Conservation (phyloP, 2,888 invertebrate genomes). For the Athalia cordata region DNA sequence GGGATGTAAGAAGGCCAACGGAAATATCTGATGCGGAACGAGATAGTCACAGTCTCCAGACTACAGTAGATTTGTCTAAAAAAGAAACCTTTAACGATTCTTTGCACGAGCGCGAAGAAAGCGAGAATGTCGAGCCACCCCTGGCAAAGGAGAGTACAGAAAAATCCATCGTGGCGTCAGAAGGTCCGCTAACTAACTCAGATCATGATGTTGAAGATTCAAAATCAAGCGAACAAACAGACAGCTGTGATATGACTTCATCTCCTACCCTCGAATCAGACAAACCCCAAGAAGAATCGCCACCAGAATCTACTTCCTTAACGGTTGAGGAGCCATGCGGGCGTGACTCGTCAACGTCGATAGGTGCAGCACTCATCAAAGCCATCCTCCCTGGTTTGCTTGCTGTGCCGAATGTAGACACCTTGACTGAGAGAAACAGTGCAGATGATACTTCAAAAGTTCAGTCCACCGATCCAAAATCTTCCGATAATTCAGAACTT, state of each 20-base stretch:
- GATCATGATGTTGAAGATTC: not conserved
- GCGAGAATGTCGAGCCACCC: no score
- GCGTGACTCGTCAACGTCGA: slow-evolving; percentile 4
- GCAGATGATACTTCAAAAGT: not conserved
- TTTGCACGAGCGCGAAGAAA: not conserved
- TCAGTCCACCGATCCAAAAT: not conserved
- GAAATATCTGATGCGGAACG: slow-evolving; percentile 54
- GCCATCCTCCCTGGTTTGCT: slow-evolving; percentile 27
- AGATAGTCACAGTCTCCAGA: not conserved
- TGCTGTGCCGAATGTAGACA: slow-evolving; percentile 22
- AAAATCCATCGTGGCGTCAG: not conserved
- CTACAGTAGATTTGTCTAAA: not conserved
- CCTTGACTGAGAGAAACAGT: not conserved
- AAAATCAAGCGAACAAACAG: slow-evolving; percentile 7
- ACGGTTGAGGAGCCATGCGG: slow-evolving; percentile 14
- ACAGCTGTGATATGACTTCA: slow-evolving; percentile 33
- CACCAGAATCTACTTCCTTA: not conserved
- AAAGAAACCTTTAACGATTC: not conserved
- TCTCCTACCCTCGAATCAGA: not conserved
- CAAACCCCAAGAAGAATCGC: not conserved
- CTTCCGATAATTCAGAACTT: slow-evolving; percentile 25
- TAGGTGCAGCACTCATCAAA: slow-evolving; percentile 10
- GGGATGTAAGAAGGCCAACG: slow-evolving; percentile 73
- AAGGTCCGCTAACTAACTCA: not conserved
- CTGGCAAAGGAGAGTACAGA: slow-evolving; percentile 1